Percentiles rank a stretch among this genome's conserved stretches.
These are phyloP conservation scores for Clanis bilineata DNA, from an alignment of 2,888 invertebrate species.

Conservation along the genomic window DNA sequence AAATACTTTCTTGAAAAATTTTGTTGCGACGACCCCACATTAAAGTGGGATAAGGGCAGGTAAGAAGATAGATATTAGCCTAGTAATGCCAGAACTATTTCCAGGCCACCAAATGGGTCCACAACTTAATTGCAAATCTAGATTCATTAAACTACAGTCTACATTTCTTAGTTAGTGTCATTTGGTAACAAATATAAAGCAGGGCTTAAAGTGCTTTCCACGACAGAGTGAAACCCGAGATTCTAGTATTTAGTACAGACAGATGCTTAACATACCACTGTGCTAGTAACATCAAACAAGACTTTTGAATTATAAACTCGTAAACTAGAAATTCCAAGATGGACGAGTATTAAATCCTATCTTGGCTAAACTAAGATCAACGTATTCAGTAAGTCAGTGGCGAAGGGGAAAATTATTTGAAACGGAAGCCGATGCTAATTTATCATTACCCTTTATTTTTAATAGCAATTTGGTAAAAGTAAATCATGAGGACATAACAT, in stretches of 20 bases:
- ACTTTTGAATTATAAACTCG: not conserved
- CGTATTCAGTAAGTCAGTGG: not conserved
- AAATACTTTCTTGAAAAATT: no score
- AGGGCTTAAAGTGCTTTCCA: not conserved
- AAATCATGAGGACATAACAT: no score
- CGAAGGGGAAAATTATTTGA: no score
- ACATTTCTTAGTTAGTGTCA: not conserved
- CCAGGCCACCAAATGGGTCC: not conserved
- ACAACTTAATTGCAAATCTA: not conserved
- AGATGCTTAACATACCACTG: not conserved
- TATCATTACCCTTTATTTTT: no score
- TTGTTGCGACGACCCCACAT: no score
- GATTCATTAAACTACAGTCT: not conserved
- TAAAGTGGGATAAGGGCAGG: no score
- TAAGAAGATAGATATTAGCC: no score
- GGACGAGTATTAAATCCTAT: not conserved
- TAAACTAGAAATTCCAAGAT: not conserved
- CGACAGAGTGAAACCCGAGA: not conserved
- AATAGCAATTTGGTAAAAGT: no score
- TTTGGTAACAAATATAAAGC: not conserved
- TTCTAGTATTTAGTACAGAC: not conserved
- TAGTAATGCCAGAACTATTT: not conserved
- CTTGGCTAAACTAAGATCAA: not conserved
- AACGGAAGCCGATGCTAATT: no score
- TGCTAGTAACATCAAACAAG: not conserved